These are phyloP conservation scores for Neogobius melanostomus DNA, from an alignment of 2,113 vertebrate species.

Conservation along the genomic window DNA sequence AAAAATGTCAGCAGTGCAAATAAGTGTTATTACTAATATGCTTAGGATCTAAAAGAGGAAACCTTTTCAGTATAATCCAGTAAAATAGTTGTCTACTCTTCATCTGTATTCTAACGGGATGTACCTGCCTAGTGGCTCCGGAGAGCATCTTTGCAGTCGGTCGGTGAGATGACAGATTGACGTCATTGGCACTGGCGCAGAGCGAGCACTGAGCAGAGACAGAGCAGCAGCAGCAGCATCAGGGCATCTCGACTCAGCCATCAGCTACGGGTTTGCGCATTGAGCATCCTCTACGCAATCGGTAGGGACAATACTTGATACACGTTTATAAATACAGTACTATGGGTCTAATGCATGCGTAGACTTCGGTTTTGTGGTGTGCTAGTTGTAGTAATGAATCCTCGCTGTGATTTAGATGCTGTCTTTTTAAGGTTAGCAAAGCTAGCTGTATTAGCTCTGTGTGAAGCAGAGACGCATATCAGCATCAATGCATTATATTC, in stretches of 20 bases:
- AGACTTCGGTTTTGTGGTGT: neutral
- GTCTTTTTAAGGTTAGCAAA: conserved; percentile 45
- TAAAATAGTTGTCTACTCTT: neutral
- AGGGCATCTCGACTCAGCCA: conserved; percentile 31
- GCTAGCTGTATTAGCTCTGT: conserved; percentile 56
- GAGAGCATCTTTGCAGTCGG: conserved; percentile 47
- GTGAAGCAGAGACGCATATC: conserved; percentile 31
- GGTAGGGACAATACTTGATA: conserved; percentile 63
- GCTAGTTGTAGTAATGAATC: conserved; percentile 16
- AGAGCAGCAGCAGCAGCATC: conserved; percentile 52
- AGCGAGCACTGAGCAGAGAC: conserved; percentile 30
- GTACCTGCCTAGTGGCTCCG: conserved; percentile 28
- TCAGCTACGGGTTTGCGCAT: conserved; percentile 39
- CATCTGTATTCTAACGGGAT: neutral
- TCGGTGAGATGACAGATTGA: conserved; percentile 61
- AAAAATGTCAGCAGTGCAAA: too few species aligned
- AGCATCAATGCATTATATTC: neutral
- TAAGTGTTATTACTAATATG: too few species aligned
- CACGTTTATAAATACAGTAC: neutral
- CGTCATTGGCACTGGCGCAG: conserved; percentile 76
- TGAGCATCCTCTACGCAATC: conserved; percentile 68
- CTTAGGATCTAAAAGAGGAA: too few species aligned
- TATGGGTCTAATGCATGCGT: neutral
- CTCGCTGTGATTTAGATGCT: conserved; percentile 47
- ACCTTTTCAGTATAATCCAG: neutral